Evolutionary conservation across 1,140 invertebrate species (phyloP).

Genomic region (Zaprionus tsacasi): DNA sequence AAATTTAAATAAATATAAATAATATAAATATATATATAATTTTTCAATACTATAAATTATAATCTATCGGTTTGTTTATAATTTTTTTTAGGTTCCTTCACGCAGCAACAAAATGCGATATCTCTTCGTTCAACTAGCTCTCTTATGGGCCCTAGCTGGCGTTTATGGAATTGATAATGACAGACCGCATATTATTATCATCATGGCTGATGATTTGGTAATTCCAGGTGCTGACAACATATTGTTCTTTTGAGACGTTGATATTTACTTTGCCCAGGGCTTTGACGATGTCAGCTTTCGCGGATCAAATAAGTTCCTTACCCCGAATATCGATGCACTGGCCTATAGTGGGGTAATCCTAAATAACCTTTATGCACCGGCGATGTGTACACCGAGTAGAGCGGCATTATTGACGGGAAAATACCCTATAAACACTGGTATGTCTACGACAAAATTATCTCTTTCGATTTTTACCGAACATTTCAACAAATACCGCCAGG

Average conservation of each 20-base stretch:
- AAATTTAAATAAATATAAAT: no score
- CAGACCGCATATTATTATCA: constrained; percentile 84
- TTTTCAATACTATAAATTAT: no score
- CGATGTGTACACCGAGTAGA: constrained; percentile 91
- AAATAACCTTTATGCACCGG: constrained; percentile 90
- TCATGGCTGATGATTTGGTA: constrained; percentile 87
- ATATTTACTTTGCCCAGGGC: constrained; percentile 85
- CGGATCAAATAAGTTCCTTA: constrained; percentile 92
- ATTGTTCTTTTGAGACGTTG: not conserved
- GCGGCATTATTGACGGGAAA: constrained; percentile 92
- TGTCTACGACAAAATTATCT: not conserved
- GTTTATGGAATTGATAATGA: not conserved
- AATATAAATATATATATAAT: no score
- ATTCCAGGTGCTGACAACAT: constrained; percentile 9
- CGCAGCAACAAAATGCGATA: constrained; percentile 1
- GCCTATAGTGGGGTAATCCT: constrained; percentile 92
- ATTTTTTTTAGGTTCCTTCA: not conserved
- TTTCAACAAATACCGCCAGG: constrained; percentile 84
- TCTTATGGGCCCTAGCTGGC: not conserved
- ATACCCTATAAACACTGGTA: constrained; percentile 92
- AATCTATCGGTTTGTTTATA: not conserved
- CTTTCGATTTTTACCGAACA: not conserved
- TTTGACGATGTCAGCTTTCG: constrained; percentile 96
- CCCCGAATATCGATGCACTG: constrained; percentile 93
- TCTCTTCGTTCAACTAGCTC: not conserved